Evolutionary conservation across 2,888 invertebrate species (phyloP).

Genomic region (Eutolmus rufibarbis): DNA sequence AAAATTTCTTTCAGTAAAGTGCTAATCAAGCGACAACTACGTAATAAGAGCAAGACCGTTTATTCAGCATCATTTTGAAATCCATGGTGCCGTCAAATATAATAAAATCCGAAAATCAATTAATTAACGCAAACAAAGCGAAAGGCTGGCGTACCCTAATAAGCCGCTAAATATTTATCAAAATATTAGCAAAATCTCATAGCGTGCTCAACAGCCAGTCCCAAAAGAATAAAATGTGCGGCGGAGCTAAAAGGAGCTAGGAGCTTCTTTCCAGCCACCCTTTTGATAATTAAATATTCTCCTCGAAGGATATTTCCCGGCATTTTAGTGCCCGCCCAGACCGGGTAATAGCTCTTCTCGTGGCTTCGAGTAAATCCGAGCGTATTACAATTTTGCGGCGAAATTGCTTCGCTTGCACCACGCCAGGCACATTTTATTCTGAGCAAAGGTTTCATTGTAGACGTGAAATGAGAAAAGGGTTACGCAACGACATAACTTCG

Average conservation of each 20-base stretch:
- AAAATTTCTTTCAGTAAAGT: no score
- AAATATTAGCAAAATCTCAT: conserved; percentile 6
- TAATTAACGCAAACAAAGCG: conserved; percentile 7
- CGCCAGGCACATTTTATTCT: neutral
- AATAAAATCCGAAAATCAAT: neutral
- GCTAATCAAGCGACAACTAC: neutral
- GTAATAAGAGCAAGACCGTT: neutral
- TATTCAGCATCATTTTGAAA: neutral
- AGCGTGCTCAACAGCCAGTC: neutral
- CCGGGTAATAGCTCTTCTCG: neutral
- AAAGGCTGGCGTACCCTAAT: neutral
- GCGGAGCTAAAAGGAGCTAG: neutral
- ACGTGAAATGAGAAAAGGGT: neutral
- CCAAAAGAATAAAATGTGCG: neutral
- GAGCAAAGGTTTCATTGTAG: neutral
- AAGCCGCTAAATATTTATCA: conserved; percentile 24
- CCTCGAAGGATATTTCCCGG: neutral
- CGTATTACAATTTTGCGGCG: neutral
- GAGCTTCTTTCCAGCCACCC: neutral
- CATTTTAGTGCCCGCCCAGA: neutral
- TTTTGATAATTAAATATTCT: neutral
- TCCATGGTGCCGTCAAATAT: neutral
- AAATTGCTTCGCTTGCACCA: neutral
- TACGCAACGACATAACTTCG: neutral
- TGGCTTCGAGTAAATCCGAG: neutral